These are phyloP conservation scores for Aphelenchoides besseyi DNA, from an alignment of 1,140 invertebrate species.

Conservation along the genomic window DNA sequence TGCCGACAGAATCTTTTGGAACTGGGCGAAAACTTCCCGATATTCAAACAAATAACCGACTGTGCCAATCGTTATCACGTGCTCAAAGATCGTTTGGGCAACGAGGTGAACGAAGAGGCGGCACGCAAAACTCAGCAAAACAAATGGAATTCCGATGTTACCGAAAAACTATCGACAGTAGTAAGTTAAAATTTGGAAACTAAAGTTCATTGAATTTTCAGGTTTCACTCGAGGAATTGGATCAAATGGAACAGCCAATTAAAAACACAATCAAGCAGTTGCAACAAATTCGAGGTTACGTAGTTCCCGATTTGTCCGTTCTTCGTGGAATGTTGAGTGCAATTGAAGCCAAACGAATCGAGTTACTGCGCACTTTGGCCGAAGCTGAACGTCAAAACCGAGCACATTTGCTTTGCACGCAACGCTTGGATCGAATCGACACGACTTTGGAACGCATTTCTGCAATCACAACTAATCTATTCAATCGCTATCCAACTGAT, in stretches of 20 bases:
- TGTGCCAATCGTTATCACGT: background rate
- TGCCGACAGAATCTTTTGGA: background rate
- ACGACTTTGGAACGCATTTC: background rate
- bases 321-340: slow-evolving; percentile 18
- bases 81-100: background rate
- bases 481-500: background rate
- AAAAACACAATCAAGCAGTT: background rate
- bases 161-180: slow-evolving; percentile 1
- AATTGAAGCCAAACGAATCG: slow-evolving; percentile 11
- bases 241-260: slow-evolving; percentile 12
- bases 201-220: slow-evolving; percentile 1
- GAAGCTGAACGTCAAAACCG: slow-evolving; percentile 7
- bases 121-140: background rate
- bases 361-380: background rate
- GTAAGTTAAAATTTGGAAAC: slow-evolving; percentile 3
- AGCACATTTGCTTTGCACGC: background rate
- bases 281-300: background rate
- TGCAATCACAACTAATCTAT: background rate
- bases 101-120: slow-evolving; percentile 2
- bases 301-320: slow-evolving; percentile 6
- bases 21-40: background rate
- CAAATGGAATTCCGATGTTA: slow-evolving; percentile 13
- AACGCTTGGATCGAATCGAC: slow-evolving; percentile 12
- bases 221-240: background rate
- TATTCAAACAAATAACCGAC: background rate